Percentiles rank a stretch among this genome's conserved stretches.
Evolutionary conservation across 2,888 invertebrate genomes (phyloP).

Genomic region (Dysmachus trigonus): DNA sequence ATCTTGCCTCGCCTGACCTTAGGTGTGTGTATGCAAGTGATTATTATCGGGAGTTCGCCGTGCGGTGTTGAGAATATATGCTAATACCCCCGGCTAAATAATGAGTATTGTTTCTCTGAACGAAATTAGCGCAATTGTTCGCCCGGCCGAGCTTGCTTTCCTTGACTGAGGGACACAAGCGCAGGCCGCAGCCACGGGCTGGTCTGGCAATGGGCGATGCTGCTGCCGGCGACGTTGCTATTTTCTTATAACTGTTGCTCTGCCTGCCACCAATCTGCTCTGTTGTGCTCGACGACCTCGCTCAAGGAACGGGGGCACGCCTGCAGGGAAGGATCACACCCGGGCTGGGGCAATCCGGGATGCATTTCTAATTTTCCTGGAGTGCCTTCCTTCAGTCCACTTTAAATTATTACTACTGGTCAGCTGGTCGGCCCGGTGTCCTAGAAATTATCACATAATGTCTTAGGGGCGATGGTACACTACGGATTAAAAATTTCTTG

Average conservation of each 20-base stretch:
- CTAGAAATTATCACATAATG: not conserved
- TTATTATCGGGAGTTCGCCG: slow-evolving; percentile 9
- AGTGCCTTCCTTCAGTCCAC: not conserved
- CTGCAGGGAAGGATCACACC: not conserved
- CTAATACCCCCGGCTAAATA: not conserved
- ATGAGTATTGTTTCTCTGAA: slow-evolving; percentile 1
- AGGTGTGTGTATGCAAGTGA: slow-evolving; percentile 5
- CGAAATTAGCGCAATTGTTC: not conserved
- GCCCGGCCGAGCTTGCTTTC: not conserved
- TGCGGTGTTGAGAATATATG: not conserved
- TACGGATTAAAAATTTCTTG: not conserved
- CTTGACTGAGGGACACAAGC: not conserved
- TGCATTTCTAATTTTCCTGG: not conserved
- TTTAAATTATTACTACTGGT: not conserved
- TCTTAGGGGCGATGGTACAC: not conserved
- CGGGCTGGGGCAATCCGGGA: not conserved
- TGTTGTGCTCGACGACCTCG: not conserved
- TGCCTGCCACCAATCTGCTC: not conserved
- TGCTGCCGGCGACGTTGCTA: not conserved
- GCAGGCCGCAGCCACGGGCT: not conserved
- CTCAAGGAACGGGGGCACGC: not conserved
- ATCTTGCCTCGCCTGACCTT: not conserved
- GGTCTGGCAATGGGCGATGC: not conserved
- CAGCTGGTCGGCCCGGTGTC: not conserved
- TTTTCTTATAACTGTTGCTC: slow-evolving; percentile 1